A percentile compares a stretch with the other conserved stretches of the same genome.
phyloP scores from a whole-genome alignment of 2,888 invertebrate species.

The Pyrrhia umbra region DNA sequence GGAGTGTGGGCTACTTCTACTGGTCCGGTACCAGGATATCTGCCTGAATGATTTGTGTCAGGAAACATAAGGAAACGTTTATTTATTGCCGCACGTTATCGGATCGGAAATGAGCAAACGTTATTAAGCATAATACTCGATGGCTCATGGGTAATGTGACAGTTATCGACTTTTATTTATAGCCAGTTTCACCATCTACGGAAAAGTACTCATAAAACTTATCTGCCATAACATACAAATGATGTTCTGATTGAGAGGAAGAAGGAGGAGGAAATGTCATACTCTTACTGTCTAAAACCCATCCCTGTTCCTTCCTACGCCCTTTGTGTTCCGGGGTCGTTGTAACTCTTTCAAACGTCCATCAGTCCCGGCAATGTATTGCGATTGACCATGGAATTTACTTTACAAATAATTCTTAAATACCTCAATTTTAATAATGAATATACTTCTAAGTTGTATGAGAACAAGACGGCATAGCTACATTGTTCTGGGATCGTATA shows the following conservation, averaged over 20 bases:
- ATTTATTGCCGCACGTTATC: constrained; percentile 17
- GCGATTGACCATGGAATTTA: background rate
- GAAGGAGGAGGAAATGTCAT: too few species aligned
- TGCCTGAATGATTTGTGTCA: background rate
- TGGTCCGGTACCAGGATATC: background rate
- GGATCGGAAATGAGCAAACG: constrained; percentile 21
- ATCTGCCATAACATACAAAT: too few species aligned
- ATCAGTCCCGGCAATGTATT: too few species aligned
- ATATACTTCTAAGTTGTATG: too few species aligned
- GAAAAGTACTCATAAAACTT: too few species aligned
- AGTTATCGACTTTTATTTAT: background rate
- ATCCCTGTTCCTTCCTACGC: too few species aligned
- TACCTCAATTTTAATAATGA: background rate
- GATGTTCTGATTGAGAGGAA: too few species aligned
- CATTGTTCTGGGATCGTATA: constrained; percentile 34
- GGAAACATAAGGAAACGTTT: constrained; percentile 9
- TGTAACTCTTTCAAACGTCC: too few species aligned
- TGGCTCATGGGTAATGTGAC: background rate
- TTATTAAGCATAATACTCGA: constrained; percentile 13
- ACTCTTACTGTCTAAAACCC: too few species aligned
- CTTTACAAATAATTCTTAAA: background rate
- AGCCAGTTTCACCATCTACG: too few species aligned
- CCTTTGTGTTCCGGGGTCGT: too few species aligned
- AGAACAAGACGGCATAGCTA: constrained; percentile 5
- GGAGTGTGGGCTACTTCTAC: background rate